These are phyloP conservation scores for Phymanthus crucifer DNA, from an alignment of 92 coral and sea anemone species.

Conservation along the genomic window DNA sequence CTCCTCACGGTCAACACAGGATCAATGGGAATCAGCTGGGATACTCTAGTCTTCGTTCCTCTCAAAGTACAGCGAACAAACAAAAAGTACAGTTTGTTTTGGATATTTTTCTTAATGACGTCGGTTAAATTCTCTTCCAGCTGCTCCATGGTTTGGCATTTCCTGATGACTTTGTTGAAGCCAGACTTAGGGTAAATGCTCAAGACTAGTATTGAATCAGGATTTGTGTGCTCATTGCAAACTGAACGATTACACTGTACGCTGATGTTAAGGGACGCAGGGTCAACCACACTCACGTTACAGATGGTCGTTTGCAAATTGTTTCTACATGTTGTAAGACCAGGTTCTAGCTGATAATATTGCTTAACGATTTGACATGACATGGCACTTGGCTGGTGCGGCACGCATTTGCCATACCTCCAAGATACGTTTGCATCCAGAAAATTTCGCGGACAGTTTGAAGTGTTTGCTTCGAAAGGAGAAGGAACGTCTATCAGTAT, in stretches of 20 bases:
- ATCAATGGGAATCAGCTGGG: conserved; percentile 50
- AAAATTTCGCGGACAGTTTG: not conserved
- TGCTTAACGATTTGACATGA: conserved; percentile 40
- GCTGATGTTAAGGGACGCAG: not conserved
- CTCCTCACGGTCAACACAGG: conserved; percentile 35
- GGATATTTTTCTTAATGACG: conserved; percentile 19
- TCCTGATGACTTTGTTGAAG: not conserved
- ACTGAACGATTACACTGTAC: not conserved
- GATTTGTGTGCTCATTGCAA: not conserved
- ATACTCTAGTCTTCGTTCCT: not conserved
- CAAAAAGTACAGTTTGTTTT: conserved; percentile 46
- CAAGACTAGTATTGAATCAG: conserved; percentile 23
- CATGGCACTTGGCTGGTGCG: conserved; percentile 41
- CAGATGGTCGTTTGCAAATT: conserved; percentile 44
- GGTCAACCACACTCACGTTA: conserved; percentile 12
- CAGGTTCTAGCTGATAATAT: conserved; percentile 33
- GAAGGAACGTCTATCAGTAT: not conserved
- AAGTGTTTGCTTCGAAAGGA: not conserved
- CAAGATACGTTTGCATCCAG: not conserved
- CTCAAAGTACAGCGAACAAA: conserved; percentile 46
- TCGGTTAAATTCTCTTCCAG: conserved; percentile 46
- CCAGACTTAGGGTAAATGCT: conserved; percentile 49
- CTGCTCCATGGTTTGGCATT: conserved; percentile 31
- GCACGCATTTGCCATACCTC: conserved; percentile 54
- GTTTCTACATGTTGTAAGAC: conserved; percentile 39